Percentiles rank a stretch among this genome's conserved stretches.
Conservation (phyloP, 2,113 vertebrate species). For the Egretta garzetta region DNA sequence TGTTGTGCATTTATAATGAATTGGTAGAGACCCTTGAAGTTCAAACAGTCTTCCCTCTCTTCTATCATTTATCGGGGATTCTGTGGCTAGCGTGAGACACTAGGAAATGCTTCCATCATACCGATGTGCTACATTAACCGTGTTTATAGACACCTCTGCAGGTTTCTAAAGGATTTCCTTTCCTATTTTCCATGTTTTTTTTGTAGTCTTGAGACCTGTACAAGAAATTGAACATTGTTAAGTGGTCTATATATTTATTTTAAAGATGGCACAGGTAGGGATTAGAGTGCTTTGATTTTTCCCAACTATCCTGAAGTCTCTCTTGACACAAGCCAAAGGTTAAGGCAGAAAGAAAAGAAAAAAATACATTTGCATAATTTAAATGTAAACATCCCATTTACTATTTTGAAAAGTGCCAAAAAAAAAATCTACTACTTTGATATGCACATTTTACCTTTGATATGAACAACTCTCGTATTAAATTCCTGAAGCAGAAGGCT, state of each 20-base stretch:
- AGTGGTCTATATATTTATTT: not conserved
- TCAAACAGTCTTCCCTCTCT: not conserved
- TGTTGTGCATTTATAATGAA: not conserved
- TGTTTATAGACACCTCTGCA: not conserved
- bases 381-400: not conserved
- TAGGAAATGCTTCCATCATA: not conserved
- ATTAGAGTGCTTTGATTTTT: not conserved
- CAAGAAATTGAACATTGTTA: not conserved
- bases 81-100: not conserved
- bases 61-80: not conserved
- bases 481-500: slow-evolving; percentile 11
- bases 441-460: not conserved
- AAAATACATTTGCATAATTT: not conserved
- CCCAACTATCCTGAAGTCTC: not conserved
- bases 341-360: not conserved
- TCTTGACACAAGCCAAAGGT: not conserved
- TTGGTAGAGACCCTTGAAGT: not conserved
- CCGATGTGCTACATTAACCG: not conserved
- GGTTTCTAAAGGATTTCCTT: not conserved
- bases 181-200: not conserved
- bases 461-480: not conserved
- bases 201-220: not conserved
- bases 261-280: not conserved
- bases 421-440: not conserved
- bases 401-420: not conserved